Evolutionary conservation across 2,113 vertebrate species (phyloP).

Genomic region (Plotosus lineatus): DNA sequence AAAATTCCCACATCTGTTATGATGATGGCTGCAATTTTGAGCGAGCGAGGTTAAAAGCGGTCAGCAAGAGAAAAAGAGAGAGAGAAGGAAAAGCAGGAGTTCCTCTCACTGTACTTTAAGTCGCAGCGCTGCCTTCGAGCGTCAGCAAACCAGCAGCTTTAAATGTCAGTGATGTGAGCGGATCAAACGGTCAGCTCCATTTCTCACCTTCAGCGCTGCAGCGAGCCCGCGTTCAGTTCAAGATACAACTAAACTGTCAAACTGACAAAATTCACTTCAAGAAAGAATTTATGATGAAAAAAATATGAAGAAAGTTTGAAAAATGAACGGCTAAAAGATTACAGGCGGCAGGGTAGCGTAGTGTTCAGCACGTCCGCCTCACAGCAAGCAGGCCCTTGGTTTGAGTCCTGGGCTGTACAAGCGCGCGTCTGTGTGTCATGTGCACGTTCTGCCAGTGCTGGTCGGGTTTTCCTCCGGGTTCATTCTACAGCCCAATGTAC

Average conservation of each 20-base stretch:
- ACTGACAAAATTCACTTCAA: background rate
- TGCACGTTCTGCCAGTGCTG: no score
- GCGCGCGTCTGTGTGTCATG: no score
- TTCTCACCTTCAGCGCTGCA: conserved; percentile 1
- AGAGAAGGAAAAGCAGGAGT: conserved; percentile 19
- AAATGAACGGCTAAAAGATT: background rate
- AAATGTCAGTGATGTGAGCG: conserved; percentile 65
- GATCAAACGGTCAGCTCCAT: conserved; percentile 59
- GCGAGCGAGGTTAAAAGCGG: background rate
- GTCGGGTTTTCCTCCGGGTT: no score
- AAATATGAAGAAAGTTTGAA: background rate
- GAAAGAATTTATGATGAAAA: background rate
- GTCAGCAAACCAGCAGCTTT: conserved; percentile 54
- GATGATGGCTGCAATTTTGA: conserved; percentile 2
- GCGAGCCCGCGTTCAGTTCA: background rate
- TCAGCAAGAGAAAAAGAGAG: background rate
- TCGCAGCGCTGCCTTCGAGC: conserved; percentile 49
- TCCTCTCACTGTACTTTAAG: conserved; percentile 56
- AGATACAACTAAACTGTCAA: background rate
- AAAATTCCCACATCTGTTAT: background rate
- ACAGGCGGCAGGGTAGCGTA: no score
- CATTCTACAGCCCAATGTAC: no score
- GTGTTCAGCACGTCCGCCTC: no score
- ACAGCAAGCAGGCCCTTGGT: no score
- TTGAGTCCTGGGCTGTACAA: no score